These are phyloP conservation scores for Sebastes steindachneri DNA, from an alignment of 2,797 vertebrate genomes.

Conservation along the genomic window DNA sequence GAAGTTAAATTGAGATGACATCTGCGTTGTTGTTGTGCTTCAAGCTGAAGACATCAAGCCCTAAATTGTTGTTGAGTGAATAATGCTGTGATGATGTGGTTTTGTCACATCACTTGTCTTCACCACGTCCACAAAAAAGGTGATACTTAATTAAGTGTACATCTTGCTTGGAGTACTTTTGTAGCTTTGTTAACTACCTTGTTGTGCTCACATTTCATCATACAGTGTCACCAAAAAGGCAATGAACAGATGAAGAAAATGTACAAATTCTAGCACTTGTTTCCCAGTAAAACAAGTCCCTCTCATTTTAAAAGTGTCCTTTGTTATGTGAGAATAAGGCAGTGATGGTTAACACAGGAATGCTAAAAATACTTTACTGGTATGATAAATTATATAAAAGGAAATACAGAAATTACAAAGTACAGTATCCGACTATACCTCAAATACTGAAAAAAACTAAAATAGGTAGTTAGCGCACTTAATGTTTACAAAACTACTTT, in stretches of 20 bases:
- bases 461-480: slow-evolving; percentile 39
- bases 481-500: slow-evolving; percentile 22
- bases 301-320: slow-evolving; percentile 8
- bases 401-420: background rate
- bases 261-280: background rate
- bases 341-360: background rate
- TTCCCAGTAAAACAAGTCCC: background rate
- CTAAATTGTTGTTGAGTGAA: slow-evolving; percentile 9
- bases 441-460: background rate
- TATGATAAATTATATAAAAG: slow-evolving; percentile 9
- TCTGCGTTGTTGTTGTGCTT: slow-evolving; percentile 43
- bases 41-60: slow-evolving; percentile 35
- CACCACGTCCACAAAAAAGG: background rate
- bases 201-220: background rate
- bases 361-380: slow-evolving; percentile 27
- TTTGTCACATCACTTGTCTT: background rate
- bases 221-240: background rate
- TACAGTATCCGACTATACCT: background rate
- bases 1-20: slow-evolving; percentile 5
- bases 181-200: background rate
- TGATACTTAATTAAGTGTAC: background rate
- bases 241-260: background rate
- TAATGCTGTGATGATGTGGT: background rate
- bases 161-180: background rate
- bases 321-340: background rate